A percentile compares a stretch with the other conserved stretches of the same genome.
Evolutionary conservation across 2,113 vertebrate species (phyloP).

Genomic region (Callaeas wilsoni): DNA sequence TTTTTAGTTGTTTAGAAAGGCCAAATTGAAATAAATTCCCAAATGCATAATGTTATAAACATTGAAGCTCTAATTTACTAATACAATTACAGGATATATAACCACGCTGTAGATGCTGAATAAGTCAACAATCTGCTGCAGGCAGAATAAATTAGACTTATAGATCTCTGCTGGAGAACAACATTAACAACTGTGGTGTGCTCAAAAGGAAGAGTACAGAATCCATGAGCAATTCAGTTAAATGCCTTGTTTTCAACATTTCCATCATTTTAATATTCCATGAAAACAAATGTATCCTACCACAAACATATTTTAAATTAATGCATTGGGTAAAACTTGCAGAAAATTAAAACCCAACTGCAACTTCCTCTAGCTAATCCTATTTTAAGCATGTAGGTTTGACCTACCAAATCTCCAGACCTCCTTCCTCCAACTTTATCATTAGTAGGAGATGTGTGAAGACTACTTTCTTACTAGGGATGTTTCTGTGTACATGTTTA

Average conservation of each 20-base stretch:
- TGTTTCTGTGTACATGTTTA: neutral
- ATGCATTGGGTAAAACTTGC: neutral
- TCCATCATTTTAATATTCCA: neutral
- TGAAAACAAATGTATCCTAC: neutral
- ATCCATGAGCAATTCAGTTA: neutral
- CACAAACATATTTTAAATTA: neutral
- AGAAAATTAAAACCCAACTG: neutral
- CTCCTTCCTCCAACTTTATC: neutral
- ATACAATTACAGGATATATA: neutral
- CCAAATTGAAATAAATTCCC: neutral
- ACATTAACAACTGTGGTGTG: neutral
- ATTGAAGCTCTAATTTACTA: neutral
- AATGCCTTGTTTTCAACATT: neutral
- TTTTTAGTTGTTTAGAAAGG: neutral
- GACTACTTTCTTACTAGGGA: neutral
- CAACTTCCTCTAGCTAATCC: neutral
- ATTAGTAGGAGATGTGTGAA: neutral
- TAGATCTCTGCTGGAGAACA: neutral
- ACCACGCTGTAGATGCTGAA: neutral
- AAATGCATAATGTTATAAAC: neutral
- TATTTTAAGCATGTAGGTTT: neutral
- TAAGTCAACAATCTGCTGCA: neutral
- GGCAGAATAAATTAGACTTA: neutral
- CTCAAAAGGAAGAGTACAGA: neutral
- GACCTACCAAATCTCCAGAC: neutral